Conservation (phyloP, 2,113 vertebrate genomes). For the Paraplagusia blochii region DNA sequence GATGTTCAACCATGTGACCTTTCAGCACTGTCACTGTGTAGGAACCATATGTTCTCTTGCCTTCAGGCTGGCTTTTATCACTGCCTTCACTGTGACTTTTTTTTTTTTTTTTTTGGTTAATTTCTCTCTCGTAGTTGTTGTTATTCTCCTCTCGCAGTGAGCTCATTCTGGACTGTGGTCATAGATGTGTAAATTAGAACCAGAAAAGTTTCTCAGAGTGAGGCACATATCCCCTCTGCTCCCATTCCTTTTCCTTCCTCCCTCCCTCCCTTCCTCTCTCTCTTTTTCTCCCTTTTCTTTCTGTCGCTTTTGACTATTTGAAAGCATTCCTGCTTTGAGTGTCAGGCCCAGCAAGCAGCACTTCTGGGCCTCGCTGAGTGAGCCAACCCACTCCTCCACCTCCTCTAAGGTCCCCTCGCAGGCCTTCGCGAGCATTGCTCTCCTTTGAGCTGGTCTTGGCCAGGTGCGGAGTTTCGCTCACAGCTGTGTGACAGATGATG, state of each 20-base stretch:
- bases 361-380: conserved; percentile 42
- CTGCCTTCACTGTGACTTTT: conserved; percentile 13
- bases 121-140: conserved; percentile 56
- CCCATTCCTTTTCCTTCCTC: conserved; percentile 40
- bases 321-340: conserved; percentile 71
- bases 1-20: conserved; percentile 20
- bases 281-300: conserved; percentile 46
- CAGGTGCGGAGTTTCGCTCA: conserved; percentile 70
- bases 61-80: conserved; percentile 20
- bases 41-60: conserved; percentile 26
- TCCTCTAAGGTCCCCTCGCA: conserved; percentile 43
- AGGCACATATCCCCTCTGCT: conserved; percentile 60
- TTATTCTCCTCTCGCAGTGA: conserved; percentile 64
- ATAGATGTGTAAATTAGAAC: conserved; percentile 78
- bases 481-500: conserved; percentile 72
- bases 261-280: conserved; percentile 2
- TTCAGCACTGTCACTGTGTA: conserved; percentile 28
- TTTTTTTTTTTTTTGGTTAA: not conserved
- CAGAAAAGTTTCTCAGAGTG: conserved; percentile 68
- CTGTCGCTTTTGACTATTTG: conserved; percentile 63
- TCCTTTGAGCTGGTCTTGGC: conserved; percentile 53
- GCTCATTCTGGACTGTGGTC: conserved; percentile 71
- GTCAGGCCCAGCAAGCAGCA: conserved; percentile 53
- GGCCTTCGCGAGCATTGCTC: conserved; percentile 40
- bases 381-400: conserved; percentile 47